Evolutionary conservation across 2,113 vertebrate genomes (phyloP), one percentile per base, ranked within the genome.

Genomic region (Donacobius atricapilla): DNA sequence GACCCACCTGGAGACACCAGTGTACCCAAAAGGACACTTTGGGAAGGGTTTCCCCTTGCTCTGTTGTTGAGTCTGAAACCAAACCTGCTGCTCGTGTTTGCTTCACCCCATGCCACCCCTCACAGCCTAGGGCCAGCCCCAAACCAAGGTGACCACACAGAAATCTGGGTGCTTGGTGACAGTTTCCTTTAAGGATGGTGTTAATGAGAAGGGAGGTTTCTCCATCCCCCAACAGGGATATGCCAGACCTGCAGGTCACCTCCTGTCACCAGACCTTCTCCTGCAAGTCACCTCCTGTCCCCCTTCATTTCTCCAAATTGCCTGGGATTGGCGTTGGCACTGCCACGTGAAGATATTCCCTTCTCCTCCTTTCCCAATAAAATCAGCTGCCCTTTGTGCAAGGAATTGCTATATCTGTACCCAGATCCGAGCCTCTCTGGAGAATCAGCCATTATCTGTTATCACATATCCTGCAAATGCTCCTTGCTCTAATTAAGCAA

Each of bases 401-500:
- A 89, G 69, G 40, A 84, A 87, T 71, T 84, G 60, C 73, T 95
- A 63, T 89, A 94, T 91, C 84, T 89, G 77, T 78, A 13, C 68
- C n/a, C 69, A 91, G 72, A 66, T 15, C 68, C 0, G 0, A 47
- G 84, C 15, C 39, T 53, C 87, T 87, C 77, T 71, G 81, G 90
- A 96, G 77, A 51, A 45, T 33, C 81, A 81, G 60, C 70, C 92
- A 47, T 51, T 87, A 91, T 77, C 81, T 70, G 72, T 93, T 84
- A 66, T 66, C 87, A 64, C 56, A 78, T 47, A 89, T 11, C 76
- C 89, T 91, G 89, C 73, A 83, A 94, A 87, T 51, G 69, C 60
- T 89, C 83, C 96, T 89, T 95, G 87, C 73, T 94, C 90, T 95
- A 95, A 95, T 94, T 93, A 95, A 94, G 83, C 77, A 84, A 89